Base-by-base conservation (phyloP, 2,888 invertebrate genomes). In the Nemotelus pantherinus region DNA sequence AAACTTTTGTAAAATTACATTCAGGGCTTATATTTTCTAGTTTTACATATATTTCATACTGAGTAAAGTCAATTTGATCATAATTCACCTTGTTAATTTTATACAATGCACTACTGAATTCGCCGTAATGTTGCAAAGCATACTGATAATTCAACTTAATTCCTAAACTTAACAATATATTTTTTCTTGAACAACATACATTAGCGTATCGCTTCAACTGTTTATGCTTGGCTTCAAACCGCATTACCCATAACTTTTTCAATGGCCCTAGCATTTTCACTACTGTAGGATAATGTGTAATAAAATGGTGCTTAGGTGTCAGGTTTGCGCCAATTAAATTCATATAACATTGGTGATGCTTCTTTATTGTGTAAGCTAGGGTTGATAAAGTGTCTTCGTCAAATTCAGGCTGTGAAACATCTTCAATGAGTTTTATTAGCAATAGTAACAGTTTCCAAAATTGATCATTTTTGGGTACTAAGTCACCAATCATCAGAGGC, bases 121-220 rank as follows among this genome's bases (percentile, higher is more conserved):
- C 25, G 25, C 25, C 25, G 25, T 25, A 25, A 25, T 25, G 25
- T 25, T 25, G 25, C 1, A 25, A 25, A 25, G 25, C 25, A 25
- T 25, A 25, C 25, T 25, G 25, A 25, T 25, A 25, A 25, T 25
- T 25, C 25, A 25, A 25, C 25, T 25, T 25, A 25, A 25, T 25
- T 25, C 25, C 25, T 25, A 25, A 25, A 25, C 25, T 25, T 25
- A 25, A 25, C 25, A 25, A 25, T 25, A 25, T 25, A 25, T 25
- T 25, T 25, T 25, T 25, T 25, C 25, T 25, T 25, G 25, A 25
- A 25, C 25, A 25, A 25, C 25, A 25, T 53, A n/a, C 55, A 71
- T 71, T 71, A 44, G 57, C 57, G 10, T 57, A 57, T 57, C 25
- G 10, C 9, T 57, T 57, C 9, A 57, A 9, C 57, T 57, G n/a